Conservation (phyloP, 2,113 vertebrate genomes). For the Solea senegalensis region DNA sequence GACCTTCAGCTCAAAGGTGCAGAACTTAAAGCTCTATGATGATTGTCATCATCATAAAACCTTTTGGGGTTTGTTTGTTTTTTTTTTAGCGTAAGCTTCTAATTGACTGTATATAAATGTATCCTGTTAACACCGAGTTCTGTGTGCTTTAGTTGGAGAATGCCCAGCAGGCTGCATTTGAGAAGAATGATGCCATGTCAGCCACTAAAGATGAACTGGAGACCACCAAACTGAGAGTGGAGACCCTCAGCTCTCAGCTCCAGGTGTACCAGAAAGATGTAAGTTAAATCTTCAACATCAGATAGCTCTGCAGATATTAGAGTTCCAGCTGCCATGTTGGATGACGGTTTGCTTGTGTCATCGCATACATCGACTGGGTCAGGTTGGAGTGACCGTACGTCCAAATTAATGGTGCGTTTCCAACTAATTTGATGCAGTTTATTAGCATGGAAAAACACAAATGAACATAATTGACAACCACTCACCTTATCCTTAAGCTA, state of each 20-base stretch:
- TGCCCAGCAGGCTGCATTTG: slow-evolving; percentile 78
- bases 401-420: too few relatives aligned
- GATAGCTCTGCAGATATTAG: too few relatives aligned
- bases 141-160: slow-evolving; percentile 80
- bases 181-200: slow-evolving; percentile 70
- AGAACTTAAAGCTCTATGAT: too few relatives aligned
- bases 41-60: too few relatives aligned
- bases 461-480: too few relatives aligned
- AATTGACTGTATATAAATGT: neutral
- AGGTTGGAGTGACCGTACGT: too few relatives aligned
- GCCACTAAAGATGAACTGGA: slow-evolving; percentile 82
- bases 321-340: neutral
- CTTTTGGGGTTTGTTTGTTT: too few relatives aligned
- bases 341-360: too few relatives aligned
- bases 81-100: neutral
- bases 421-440: too few relatives aligned
- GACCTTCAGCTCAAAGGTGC: slow-evolving; percentile 81
- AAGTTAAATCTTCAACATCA: slow-evolving; percentile 1
- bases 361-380: too few relatives aligned
- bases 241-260: slow-evolving; percentile 78
- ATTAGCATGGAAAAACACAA: too few relatives aligned
- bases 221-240: slow-evolving; percentile 71
- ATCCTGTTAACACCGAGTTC: neutral
- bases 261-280: slow-evolving; percentile 82
- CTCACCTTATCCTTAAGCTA: too few relatives aligned